phyloP scores from a whole-genome alignment of 2,888 invertebrate species.

The Latheticus oryzae region DNA sequence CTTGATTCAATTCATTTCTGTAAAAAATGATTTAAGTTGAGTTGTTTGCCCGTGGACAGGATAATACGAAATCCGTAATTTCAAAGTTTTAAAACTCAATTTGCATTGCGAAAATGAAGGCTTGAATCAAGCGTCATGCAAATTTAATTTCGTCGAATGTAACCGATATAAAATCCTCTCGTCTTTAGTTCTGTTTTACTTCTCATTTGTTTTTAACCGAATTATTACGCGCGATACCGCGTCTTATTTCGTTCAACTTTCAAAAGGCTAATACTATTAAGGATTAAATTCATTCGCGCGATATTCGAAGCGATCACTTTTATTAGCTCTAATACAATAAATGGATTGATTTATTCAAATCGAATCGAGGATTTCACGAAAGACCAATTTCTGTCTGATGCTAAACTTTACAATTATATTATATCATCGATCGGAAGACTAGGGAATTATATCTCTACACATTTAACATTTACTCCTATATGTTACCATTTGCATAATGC shows the following conservation, averaged over 20 bases:
- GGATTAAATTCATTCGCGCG: constrained; percentile 34
- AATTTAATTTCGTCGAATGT: constrained; percentile 40
- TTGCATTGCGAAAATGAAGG: constrained; percentile 47
- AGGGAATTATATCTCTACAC: constrained; percentile 10
- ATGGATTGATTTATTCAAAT: constrained; percentile 40
- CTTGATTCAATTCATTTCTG: too few species aligned
- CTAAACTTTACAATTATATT: constrained; percentile 19
- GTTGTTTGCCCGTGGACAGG: constrained; percentile 18
- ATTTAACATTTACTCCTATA: too few species aligned
- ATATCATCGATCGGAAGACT: constrained; percentile 15
- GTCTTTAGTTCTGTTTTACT: constrained; percentile 39
- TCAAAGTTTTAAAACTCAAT: constrained; percentile 39
- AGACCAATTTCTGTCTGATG: constrained; percentile 16
- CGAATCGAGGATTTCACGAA: constrained; percentile 12
- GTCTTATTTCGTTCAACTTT: constrained; percentile 34
- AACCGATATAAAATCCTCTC: constrained; percentile 39
- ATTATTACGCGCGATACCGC: too few species aligned
- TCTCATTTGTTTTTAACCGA: constrained; percentile 45
- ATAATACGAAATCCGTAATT: constrained; percentile 27
- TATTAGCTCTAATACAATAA: constrained; percentile 32
- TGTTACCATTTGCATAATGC: constrained; percentile 33
- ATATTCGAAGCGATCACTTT: too few species aligned
- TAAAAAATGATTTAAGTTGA: too few species aligned
- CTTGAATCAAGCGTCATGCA: constrained; percentile 42
- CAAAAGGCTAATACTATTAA: constrained; percentile 35